Conservation (phyloP, 2,797 vertebrate species). For the Cichlasoma orientale region DNA sequence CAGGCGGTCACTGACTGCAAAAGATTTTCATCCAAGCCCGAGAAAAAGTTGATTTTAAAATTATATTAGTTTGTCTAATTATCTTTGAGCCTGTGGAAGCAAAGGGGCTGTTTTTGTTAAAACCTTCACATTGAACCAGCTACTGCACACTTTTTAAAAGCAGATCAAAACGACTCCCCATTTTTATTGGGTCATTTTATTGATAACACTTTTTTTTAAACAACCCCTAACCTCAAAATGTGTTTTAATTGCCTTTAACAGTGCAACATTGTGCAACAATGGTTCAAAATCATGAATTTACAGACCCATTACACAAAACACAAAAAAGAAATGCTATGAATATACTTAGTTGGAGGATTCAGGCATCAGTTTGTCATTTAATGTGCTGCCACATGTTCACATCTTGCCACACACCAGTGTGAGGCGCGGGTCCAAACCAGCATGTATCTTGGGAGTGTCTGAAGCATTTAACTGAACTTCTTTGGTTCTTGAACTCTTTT, state of each 20-base stretch:
- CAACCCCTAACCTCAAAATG: no score
- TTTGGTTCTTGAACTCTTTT: background rate
- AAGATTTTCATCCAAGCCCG: background rate
- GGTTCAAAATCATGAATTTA: background rate
- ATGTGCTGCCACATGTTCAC: background rate
- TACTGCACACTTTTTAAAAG: background rate
- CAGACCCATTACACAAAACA: background rate
- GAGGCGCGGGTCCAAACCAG: background rate
- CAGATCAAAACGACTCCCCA: background rate
- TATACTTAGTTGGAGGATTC: no score
- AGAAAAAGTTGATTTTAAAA: background rate
- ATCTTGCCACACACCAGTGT: background rate
- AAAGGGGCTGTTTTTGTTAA: background rate
- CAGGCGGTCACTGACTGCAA: background rate
- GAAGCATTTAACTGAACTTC: background rate
- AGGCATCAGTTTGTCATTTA: no score
- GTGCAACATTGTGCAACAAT: background rate
- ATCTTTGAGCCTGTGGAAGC: background rate
- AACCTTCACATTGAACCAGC: background rate
- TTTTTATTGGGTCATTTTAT: no score
- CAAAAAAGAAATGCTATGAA: no score
- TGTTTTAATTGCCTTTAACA: no score
- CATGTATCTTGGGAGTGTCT: background rate
- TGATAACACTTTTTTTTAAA: accelerated
- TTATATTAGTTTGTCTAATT: background rate